Percentiles rank a stretch among this genome's conserved stretches.
phyloP scores from a whole-genome alignment of 2,888 invertebrate genomes.

The Sesia bembeciformis region DNA sequence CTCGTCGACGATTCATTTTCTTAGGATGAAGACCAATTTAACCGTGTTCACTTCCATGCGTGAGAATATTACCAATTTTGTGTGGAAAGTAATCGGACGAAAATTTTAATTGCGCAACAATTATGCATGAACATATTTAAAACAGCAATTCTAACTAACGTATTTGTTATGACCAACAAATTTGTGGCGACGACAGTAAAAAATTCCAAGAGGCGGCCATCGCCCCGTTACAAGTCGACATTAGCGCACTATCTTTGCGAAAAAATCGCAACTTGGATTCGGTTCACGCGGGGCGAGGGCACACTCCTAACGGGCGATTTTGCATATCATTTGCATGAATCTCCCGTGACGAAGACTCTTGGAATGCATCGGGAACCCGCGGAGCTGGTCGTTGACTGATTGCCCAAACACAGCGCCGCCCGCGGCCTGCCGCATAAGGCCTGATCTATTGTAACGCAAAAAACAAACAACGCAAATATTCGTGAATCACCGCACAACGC shows the following conservation, averaged over 20 bases:
- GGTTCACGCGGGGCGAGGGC: constrained; percentile 22
- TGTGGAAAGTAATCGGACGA: neutral
- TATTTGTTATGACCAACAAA: constrained; percentile 4
- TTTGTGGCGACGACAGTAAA: constrained; percentile 2
- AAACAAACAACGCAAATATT: constrained; percentile 32
- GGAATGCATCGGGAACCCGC: constrained; percentile 45
- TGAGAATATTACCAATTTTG: constrained; percentile 38
- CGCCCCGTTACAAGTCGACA: constrained; percentile 1
- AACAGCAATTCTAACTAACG: constrained; percentile 12
- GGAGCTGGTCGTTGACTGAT: constrained; percentile 50
- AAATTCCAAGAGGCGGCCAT: constrained; percentile 1
- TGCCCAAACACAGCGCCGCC: constrained; percentile 31
- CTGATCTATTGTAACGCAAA: constrained; percentile 36
- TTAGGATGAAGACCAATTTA: constrained; percentile 36
- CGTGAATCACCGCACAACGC: constrained; percentile 44
- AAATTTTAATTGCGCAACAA: constrained; percentile 15
- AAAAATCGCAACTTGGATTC: constrained; percentile 22
- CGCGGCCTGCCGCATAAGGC: constrained; percentile 22
- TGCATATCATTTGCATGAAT: constrained; percentile 57
- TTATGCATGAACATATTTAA: constrained; percentile 24
- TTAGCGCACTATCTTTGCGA: constrained; percentile 16
- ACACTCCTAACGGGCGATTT: constrained; percentile 34
- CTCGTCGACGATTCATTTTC: constrained; percentile 21
- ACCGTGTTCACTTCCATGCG: constrained; percentile 19
- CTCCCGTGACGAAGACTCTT: constrained; percentile 40